These are phyloP conservation scores for Polyodon spathula DNA, from an alignment of 2,113 vertebrate genomes.

Conservation along the genomic window DNA sequence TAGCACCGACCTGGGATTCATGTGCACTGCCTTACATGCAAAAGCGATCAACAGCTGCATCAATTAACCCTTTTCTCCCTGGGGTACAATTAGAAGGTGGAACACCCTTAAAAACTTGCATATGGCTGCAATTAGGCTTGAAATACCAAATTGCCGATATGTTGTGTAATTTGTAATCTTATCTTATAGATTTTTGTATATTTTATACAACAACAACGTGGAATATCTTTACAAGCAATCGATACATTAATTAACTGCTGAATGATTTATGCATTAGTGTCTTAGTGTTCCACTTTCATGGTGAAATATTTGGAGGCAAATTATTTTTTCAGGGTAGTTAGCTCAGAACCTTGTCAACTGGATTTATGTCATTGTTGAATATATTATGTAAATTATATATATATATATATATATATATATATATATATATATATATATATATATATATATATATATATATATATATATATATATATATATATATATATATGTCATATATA, in stretches of 20 bases:
- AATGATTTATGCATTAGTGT: constrained; percentile 6
- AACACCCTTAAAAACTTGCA: constrained; percentile 72
- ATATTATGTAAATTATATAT: not conserved
- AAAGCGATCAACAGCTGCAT: constrained; percentile 82
- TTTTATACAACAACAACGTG: constrained; percentile 37
- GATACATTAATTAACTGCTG: constrained; percentile 34
- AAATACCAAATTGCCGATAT: constrained; percentile 59
- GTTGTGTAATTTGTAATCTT: constrained; percentile 54
- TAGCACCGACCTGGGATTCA: constrained; percentile 71
- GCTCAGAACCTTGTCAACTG: not conserved
- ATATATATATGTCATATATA: no score
- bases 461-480: no score
- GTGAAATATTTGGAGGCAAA: constrained; percentile 2
- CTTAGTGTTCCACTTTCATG: not conserved
- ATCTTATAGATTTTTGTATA: constrained; percentile 43
- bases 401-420: not conserved
- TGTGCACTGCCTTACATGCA: constrained; percentile 59
- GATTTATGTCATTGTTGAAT: not conserved
- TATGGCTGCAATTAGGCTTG: constrained; percentile 69
- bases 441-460: no score
- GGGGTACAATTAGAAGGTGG: constrained; percentile 68
- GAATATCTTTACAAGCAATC: constrained; percentile 33
- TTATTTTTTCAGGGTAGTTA: constrained; percentile 1
- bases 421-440: no score
- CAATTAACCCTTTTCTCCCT: constrained; percentile 75